Conservation (phyloP, 2,888 invertebrate species). For the Holacanthella duospinosa region DNA sequence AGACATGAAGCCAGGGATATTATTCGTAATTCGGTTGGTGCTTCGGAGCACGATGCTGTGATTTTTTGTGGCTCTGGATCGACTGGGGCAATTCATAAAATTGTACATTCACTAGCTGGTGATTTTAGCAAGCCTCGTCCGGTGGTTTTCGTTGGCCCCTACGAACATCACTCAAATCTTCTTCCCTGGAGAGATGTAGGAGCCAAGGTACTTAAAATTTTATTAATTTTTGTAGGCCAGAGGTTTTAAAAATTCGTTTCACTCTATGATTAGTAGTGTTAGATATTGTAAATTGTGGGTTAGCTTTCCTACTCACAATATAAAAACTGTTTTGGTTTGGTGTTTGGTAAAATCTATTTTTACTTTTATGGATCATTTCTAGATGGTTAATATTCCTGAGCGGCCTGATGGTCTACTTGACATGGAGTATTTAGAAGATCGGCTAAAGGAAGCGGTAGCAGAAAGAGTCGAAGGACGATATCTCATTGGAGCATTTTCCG, state of each 20-base stretch:
- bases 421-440: slow-evolving; percentile 60
- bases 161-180: slow-evolving; percentile 64
- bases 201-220: slow-evolving; percentile 52
- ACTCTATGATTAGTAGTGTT: too few relatives aligned
- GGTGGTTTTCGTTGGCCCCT: slow-evolving; percentile 67
- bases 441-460: slow-evolving; percentile 48
- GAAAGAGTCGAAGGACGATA: slow-evolving; percentile 39
- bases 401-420: slow-evolving; percentile 69
- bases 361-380: slow-evolving; percentile 22
- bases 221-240: not conserved
- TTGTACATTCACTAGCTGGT: slow-evolving; percentile 54
- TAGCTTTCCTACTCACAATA: too few relatives aligned
- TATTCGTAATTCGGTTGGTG: slow-evolving; percentile 65
- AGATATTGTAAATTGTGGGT: too few relatives aligned
- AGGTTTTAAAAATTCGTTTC: too few relatives aligned
- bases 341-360: not conserved
- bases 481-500: slow-evolving; percentile 75
- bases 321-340: not conserved
- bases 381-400: slow-evolving; percentile 70
- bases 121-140: slow-evolving; percentile 44
- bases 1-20: slow-evolving; percentile 73
- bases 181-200: slow-evolving; percentile 72
- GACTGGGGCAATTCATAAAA: slow-evolving; percentile 63
- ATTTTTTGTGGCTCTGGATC: slow-evolving; percentile 64
- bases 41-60: slow-evolving; percentile 66